Conservation (phyloP, 2,888 invertebrate genomes). For the Drosophila kokeensis region DNA sequence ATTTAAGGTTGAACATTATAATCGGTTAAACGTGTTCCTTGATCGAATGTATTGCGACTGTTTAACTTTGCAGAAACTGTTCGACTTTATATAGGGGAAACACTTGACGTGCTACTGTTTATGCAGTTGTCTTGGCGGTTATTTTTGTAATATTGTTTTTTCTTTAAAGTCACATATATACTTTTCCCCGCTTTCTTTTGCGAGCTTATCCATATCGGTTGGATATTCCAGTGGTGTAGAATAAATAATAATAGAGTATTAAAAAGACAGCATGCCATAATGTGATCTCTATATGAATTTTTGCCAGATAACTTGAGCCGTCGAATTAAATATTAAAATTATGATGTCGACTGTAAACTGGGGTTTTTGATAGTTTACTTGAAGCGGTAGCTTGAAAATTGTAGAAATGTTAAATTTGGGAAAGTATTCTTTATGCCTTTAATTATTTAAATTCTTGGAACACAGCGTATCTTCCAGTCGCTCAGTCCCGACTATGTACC, state of each 20-base stretch:
- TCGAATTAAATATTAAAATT: not conserved
- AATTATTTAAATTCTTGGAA: not conserved
- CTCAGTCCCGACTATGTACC: not conserved
- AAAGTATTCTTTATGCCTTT: not conserved
- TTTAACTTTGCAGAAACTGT: not conserved
- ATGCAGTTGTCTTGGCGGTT: constrained; percentile 45
- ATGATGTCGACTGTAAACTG: not conserved
- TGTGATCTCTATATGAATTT: not conserved
- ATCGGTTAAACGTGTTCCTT: not conserved
- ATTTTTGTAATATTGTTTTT: constrained; percentile 10
- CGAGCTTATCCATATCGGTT: not conserved
- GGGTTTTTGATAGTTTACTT: not conserved
- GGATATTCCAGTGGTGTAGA: too few species aligned
- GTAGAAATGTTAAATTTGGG: not conserved
- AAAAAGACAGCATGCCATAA: not conserved
- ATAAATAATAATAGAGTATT: not conserved
- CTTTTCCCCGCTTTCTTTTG: not conserved
- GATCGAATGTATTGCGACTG: constrained; percentile 17
- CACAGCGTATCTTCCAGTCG: not conserved
- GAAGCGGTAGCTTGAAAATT: not conserved
- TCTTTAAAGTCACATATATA: constrained; percentile 2
- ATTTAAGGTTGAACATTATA: constrained; percentile 54
- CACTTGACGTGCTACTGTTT: constrained; percentile 33
- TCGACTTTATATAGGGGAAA: constrained; percentile 38
- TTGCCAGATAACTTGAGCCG: not conserved